These are phyloP conservation scores for Turritopsis dohrnii DNA, from an alignment of 30 jellyfish, hydroid and myxozoan species.

Conservation along the genomic window DNA sequence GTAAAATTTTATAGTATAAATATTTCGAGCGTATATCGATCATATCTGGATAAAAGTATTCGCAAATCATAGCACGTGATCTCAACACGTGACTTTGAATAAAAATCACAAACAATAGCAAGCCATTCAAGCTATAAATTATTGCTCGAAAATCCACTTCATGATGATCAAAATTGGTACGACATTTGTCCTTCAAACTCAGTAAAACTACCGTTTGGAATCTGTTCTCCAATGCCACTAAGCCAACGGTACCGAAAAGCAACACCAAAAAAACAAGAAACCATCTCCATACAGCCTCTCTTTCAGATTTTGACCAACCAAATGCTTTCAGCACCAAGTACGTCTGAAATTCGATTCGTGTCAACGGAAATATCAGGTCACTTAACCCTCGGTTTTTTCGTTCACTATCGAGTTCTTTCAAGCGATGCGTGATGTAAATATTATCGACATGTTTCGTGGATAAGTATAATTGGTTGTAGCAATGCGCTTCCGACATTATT, in stretches of 20 bases:
- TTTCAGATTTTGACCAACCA: conserved; percentile 46
- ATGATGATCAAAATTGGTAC: conserved; percentile 3
- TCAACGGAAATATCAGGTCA: conserved; percentile 62
- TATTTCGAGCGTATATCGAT: conserved; percentile 65
- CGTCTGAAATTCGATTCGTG: conserved; percentile 76
- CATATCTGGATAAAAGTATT: conserved; percentile 59
- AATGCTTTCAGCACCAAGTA: conserved; percentile 65
- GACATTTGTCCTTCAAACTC: conserved; percentile 22
- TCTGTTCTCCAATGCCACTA: conserved; percentile 45
- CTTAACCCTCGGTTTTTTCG: conserved; percentile 71
- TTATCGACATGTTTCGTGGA: conserved; percentile 65
- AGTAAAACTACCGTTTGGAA: conserved; percentile 32
- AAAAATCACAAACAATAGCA: conserved; percentile 27
- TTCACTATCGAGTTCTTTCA: conserved; percentile 64
- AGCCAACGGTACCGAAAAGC: conserved; percentile 36
- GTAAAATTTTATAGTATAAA: conserved; percentile 69
- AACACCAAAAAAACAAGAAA: conserved; percentile 38
- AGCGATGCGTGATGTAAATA: conserved; percentile 72
- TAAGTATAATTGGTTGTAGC: conserved; percentile 59
- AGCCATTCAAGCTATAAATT: conserved; percentile 39
- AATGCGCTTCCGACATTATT: conserved; percentile 61
- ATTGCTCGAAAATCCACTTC: not conserved
- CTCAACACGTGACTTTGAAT: conserved; percentile 69
- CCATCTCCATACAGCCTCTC: conserved; percentile 46
- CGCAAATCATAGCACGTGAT: conserved; percentile 73